phyloP scores from a whole-genome alignment of 1,140 invertebrate genomes.

The Diplogasteroides magnus region DNA sequence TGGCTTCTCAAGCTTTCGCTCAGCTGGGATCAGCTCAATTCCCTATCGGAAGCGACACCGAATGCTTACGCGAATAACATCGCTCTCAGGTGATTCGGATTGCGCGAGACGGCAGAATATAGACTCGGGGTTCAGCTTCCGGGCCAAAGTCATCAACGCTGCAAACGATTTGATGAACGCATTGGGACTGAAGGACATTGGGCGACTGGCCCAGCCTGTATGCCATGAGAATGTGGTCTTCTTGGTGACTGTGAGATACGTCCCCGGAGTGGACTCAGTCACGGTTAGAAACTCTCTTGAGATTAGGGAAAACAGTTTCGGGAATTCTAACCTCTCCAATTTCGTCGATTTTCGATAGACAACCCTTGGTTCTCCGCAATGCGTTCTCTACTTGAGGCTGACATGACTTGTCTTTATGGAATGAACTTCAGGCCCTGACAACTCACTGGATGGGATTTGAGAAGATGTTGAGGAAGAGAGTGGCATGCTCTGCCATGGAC shows the following conservation, averaged over 20 bases:
- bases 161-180: slow-evolving; percentile 84
- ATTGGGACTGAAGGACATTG: slow-evolving; percentile 79
- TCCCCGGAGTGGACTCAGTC: slow-evolving; percentile 10
- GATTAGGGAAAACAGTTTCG: too few species aligned
- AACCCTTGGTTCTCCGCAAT: too few species aligned
- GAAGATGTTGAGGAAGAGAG: slow-evolving; percentile 30
- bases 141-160: slow-evolving; percentile 80
- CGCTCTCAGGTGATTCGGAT: slow-evolving; percentile 72
- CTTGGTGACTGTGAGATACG: slow-evolving; percentile 65
- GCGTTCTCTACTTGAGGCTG: too few species aligned
- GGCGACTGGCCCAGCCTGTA: slow-evolving; percentile 79
- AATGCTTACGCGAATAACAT: slow-evolving; percentile 72
- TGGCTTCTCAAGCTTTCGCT: slow-evolving; percentile 94
- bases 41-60: slow-evolving; percentile 83
- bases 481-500: slow-evolving; percentile 23
- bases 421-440: slow-evolving; percentile 21
- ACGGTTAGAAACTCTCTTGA: not conserved
- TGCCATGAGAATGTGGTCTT: slow-evolving; percentile 58
- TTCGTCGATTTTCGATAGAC: too few species aligned
- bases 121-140: slow-evolving; percentile 11
- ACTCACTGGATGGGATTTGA: slow-evolving; percentile 21
- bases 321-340: too few species aligned
- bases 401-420: too few species aligned
- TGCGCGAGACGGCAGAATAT: not conserved
- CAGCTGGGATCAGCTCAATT: slow-evolving; percentile 70